Percentiles rank a stretch among this genome's conserved stretches.
Evolutionary conservation across 2,797 vertebrate genomes (phyloP).

Genomic region (Rhinichthys osculus): DNA sequence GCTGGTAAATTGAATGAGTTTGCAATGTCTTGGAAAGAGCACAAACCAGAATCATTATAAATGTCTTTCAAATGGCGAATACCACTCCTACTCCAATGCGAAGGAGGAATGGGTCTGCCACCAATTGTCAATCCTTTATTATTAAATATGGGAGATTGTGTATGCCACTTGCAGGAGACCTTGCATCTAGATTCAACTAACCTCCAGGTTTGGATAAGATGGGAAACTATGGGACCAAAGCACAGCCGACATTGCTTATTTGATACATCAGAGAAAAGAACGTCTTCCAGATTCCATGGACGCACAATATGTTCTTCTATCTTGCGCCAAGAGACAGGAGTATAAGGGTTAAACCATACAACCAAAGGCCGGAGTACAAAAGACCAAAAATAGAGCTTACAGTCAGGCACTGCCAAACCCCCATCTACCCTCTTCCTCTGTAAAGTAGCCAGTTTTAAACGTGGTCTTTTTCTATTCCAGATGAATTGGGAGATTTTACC

Average conservation of each 20-base stretch:
- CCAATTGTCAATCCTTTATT: slow-evolving; percentile 27
- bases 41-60: slow-evolving; percentile 7
- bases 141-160: neutral
- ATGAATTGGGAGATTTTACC: slow-evolving; percentile 37
- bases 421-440: neutral
- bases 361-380: slow-evolving; percentile 43
- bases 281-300: slow-evolving; percentile 41
- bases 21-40: slow-evolving; percentile 10
- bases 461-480: slow-evolving; percentile 39
- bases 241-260: no score
- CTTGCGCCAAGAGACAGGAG: slow-evolving; percentile 42
- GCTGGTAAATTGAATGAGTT: neutral
- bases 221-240: no score
- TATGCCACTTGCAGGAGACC: slow-evolving; percentile 15
- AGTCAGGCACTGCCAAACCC: slow-evolving; percentile 46
- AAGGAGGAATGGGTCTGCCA: neutral
- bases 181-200: neutral
- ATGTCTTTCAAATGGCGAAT: slow-evolving; percentile 2
- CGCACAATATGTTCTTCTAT: slow-evolving; percentile 42
- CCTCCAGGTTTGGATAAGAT: no score
- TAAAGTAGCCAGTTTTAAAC: slow-evolving; percentile 8
- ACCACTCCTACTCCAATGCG: neutral
- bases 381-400: slow-evolving; percentile 50
- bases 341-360: slow-evolving; percentile 31
- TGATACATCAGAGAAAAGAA: slow-evolving; percentile 9